Conservation (phyloP, 2,888 invertebrate genomes). For the Orgyia antiqua region DNA sequence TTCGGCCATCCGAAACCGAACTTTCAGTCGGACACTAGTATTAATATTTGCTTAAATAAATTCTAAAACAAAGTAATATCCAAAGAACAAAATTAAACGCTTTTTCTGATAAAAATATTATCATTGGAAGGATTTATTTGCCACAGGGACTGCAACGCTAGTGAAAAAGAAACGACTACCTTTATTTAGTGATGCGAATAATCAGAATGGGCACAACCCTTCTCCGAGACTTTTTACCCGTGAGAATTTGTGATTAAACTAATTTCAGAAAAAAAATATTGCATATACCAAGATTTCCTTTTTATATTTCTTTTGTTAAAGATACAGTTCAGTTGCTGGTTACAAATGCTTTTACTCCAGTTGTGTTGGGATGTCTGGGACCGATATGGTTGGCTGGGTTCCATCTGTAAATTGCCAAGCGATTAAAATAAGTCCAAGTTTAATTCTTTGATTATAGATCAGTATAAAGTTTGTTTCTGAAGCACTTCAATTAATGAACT, state of each 20-base stretch:
- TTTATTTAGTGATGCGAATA: constrained; percentile 18
- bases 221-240: constrained; percentile 25
- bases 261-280: constrained; percentile 26
- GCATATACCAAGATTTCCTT: no score
- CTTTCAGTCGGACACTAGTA: no score
- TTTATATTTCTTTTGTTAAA: constrained; percentile 15
- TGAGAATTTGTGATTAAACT: constrained; percentile 36
- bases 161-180: constrained; percentile 2
- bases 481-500: constrained; percentile 23
- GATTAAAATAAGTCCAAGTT: constrained; percentile 28
- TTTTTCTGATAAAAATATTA: no score
- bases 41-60: no score
- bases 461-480: constrained; percentile 22
- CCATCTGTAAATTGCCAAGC: constrained; percentile 29
- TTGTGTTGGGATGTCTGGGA: constrained; percentile 12
- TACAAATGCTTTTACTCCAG: constrained; percentile 12
- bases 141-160: background rate
- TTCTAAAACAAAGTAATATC: no score
- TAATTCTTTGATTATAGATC: constrained; percentile 30
- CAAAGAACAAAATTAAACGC: no score
- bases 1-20: no score
- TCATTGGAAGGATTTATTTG: no score
- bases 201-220: constrained; percentile 15
- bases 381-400: constrained; percentile 20
- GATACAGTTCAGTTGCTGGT: constrained; percentile 20